Conservation (phyloP, 2,797 vertebrate genomes). For the Takifugu rubripes region DNA sequence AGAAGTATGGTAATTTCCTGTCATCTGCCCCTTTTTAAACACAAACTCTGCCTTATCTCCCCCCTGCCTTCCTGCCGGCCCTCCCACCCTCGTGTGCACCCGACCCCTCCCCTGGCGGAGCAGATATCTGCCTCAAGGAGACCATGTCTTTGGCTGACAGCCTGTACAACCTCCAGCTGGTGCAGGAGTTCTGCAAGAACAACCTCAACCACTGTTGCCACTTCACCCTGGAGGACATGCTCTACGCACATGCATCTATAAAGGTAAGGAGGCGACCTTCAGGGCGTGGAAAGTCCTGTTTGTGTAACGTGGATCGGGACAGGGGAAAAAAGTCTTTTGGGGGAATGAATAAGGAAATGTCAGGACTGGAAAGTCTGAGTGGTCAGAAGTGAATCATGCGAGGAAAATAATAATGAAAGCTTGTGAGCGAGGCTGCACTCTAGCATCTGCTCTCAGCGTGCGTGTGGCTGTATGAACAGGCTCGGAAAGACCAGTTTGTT, state of each 20-base stretch:
- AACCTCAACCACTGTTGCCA: constrained; percentile 96
- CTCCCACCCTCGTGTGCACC: constrained; percentile 24
- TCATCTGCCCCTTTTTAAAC: constrained; percentile 28
- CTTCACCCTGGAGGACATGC: constrained; percentile 96
- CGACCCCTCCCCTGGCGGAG: constrained; percentile 51
- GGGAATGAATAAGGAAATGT: constrained; percentile 7
- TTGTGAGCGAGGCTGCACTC: constrained; percentile 16
- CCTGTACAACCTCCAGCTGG: constrained; percentile 94
- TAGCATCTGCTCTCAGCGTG: constrained; percentile 16
- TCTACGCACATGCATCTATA: constrained; percentile 91
- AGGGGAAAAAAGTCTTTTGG: constrained; percentile 6
- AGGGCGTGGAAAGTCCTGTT: not conserved
- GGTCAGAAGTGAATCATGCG: constrained; percentile 65
- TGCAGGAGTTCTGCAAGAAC: constrained; percentile 93
- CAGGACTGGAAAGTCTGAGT: constrained; percentile 35
- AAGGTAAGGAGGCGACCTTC: constrained; percentile 77
- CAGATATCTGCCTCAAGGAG: constrained; percentile 97
- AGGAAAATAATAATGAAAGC: constrained; percentile 43
- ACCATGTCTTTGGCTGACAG: constrained; percentile 97
- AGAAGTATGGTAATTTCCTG: constrained; percentile 13
- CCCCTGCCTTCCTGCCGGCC: constrained; percentile 51
- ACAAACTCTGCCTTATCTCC: constrained; percentile 55
- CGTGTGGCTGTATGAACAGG: constrained; percentile 2
- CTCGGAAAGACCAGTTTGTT: constrained; percentile 22
- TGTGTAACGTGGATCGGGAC: constrained; percentile 2